Evolutionary conservation across 2,797 vertebrate species (phyloP).

Genomic region (Geotria australis): DNA sequence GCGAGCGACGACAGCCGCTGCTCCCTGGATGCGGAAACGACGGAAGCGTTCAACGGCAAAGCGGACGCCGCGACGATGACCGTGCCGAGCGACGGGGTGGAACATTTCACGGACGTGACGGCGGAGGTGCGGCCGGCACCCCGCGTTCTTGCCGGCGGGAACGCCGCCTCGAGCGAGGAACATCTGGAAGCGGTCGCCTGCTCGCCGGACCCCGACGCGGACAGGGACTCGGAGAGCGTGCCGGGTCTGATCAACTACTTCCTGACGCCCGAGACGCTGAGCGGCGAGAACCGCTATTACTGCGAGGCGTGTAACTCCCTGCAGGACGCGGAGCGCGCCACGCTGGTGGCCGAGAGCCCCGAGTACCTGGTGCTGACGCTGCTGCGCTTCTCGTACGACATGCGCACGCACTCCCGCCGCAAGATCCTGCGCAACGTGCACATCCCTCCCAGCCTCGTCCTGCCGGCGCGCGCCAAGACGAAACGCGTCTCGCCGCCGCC

Average conservation of each 20-base stretch:
- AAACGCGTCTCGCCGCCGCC: conserved; percentile 6
- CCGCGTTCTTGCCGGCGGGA: too few relatives aligned
- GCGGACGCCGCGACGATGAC: not conserved
- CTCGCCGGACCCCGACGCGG: not conserved
- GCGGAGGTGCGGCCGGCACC: too few relatives aligned
- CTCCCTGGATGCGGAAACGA: too few relatives aligned
- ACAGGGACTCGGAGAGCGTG: conserved; percentile 8
- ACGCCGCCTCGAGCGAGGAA: too few relatives aligned
- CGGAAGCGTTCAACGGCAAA: too few relatives aligned
- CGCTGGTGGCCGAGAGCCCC: conserved; percentile 57
- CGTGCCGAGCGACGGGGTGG: not conserved
- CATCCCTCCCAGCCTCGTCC: conserved; percentile 26
- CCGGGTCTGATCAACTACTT: conserved; percentile 80
- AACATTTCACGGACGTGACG: too few relatives aligned
- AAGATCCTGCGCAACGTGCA: conserved; percentile 83
- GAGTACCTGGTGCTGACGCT: conserved; percentile 94
- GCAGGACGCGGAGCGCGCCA: conserved; percentile 67
- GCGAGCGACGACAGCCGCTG: not conserved
- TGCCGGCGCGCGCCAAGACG: conserved; percentile 38
- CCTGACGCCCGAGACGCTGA: conserved; percentile 72
- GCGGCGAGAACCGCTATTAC: conserved; percentile 82
- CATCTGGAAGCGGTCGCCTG: too few relatives aligned
- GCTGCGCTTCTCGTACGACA: conserved; percentile 75
- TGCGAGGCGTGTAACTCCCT: conserved; percentile 72
- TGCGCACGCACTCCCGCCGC: conserved; percentile 59